These are phyloP conservation scores for Tylochromis polylepis DNA, from an alignment of 2,113 vertebrate species.

Conservation along the genomic window DNA sequence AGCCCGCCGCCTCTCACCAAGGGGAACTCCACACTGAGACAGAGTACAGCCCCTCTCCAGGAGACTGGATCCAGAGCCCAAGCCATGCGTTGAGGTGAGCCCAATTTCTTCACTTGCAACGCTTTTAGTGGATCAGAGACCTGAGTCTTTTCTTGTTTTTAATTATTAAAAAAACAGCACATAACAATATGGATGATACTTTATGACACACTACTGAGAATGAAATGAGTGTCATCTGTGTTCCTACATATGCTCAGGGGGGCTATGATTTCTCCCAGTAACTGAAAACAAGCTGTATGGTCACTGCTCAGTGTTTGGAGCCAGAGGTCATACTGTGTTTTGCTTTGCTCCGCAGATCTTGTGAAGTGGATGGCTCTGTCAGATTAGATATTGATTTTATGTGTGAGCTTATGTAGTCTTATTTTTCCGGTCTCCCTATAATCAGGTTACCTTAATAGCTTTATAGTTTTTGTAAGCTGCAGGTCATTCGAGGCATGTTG, in stretches of 20 bases:
- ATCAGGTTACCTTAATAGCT: background rate
- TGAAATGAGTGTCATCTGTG: background rate
- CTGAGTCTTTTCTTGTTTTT: background rate
- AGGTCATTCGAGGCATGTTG: background rate
- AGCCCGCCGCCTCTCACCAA: too few relatives aligned
- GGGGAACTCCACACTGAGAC: too few relatives aligned
- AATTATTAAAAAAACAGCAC: background rate
- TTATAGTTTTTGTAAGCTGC: background rate
- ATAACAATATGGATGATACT: background rate
- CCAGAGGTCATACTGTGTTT: conserved; percentile 16
- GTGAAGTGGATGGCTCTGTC: conserved; percentile 44
- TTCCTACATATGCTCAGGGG: background rate
- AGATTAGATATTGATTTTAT: conserved; percentile 59
- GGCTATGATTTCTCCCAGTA: background rate
- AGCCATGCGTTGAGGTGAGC: too few relatives aligned
- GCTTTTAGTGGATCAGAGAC: background rate
- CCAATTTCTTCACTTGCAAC: background rate
- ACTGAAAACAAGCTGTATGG: background rate
- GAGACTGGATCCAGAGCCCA: too few relatives aligned
- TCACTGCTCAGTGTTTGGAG: background rate
- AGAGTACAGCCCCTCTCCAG: too few relatives aligned
- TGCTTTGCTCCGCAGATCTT: conserved; percentile 29
- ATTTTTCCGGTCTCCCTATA: background rate
- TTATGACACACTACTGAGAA: background rate
- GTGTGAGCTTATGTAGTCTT: background rate